A percentile compares a stretch with the other conserved stretches of the same genome.
Evolutionary conservation across 2,113 vertebrate genomes (phyloP).

Genomic region (Pseudolaguvia tuberculata): DNA sequence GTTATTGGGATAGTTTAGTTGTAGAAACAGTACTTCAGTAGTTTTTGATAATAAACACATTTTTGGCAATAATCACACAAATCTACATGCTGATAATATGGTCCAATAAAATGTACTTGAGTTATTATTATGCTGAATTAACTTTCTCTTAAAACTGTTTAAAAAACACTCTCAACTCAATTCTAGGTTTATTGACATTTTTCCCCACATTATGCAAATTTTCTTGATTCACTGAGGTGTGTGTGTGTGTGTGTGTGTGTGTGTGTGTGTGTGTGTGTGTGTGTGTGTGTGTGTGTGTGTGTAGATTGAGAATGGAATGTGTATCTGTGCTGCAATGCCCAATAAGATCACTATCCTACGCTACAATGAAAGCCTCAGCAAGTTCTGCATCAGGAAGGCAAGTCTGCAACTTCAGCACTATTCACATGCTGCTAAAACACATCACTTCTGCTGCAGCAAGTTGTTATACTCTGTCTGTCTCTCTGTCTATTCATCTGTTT

Average conservation of each 20-base stretch:
- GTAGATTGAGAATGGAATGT: constrained; percentile 88
- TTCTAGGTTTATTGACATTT: too few species aligned
- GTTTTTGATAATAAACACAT: background rate
- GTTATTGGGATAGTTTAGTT: background rate
- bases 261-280: too few species aligned
- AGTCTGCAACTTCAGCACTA: constrained; percentile 39
- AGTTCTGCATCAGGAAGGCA: constrained; percentile 96
- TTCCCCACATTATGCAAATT: too few species aligned
- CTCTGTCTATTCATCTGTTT: background rate
- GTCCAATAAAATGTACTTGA: too few species aligned
- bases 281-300: constrained; percentile 25
- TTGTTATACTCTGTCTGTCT: background rate
- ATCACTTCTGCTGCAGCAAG: background rate
- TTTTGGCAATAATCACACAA: background rate
- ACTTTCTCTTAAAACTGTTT: too few species aligned
- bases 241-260: constrained; percentile 44
- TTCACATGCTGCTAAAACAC: background rate
- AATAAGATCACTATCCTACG: constrained; percentile 90
- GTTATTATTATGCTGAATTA: too few species aligned
- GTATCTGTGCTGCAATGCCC: constrained; percentile 94
- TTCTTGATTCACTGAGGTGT: background rate
- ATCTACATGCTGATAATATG: background rate
- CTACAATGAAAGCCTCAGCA: constrained; percentile 90
- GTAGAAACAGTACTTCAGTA: background rate
- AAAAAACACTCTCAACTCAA: too few species aligned